These are phyloP conservation scores for Xyliphius kryptos DNA, from an alignment of 2,113 vertebrate genomes.

Conservation along the genomic window DNA sequence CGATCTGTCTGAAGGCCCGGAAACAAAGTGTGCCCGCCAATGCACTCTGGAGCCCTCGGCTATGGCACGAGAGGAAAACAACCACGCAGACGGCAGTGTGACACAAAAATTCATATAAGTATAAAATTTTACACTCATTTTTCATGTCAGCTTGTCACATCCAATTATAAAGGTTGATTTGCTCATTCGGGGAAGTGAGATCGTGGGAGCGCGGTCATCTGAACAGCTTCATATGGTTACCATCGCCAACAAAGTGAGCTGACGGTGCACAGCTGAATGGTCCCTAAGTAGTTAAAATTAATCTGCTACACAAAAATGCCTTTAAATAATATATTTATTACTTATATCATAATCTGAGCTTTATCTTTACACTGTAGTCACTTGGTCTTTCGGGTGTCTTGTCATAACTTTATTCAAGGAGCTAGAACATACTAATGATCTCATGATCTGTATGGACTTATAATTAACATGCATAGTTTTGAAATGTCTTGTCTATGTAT, in stretches of 20 bases:
- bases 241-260: slow-evolving; percentile 65
- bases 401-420: no score
- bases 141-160: slow-evolving; percentile 99
- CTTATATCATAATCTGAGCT: neutral
- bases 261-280: slow-evolving; percentile 27
- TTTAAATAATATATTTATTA: no score
- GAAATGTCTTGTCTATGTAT: slow-evolving; percentile 2
- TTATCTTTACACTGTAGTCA: slow-evolving; percentile 22
- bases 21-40: slow-evolving; percentile 74
- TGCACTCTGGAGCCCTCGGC: slow-evolving; percentile 87
- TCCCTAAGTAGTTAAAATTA: neutral
- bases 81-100: slow-evolving; percentile 87
- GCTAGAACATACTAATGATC: no score
- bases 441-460: no score
- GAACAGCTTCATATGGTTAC: slow-evolving; percentile 80
- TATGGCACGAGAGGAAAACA: slow-evolving; percentile 82
- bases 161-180: slow-evolving; percentile 98
- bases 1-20: slow-evolving; percentile 93
- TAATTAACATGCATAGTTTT: no score
- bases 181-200: slow-evolving; percentile 84
- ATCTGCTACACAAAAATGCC: no score
- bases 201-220: slow-evolving; percentile 78
- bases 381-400: no score
- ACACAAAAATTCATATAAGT: slow-evolving; percentile 98
- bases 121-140: slow-evolving; percentile 96